These are phyloP conservation scores for Meganola albula DNA, from an alignment of 2,888 invertebrate genomes.

Conservation along the genomic window DNA sequence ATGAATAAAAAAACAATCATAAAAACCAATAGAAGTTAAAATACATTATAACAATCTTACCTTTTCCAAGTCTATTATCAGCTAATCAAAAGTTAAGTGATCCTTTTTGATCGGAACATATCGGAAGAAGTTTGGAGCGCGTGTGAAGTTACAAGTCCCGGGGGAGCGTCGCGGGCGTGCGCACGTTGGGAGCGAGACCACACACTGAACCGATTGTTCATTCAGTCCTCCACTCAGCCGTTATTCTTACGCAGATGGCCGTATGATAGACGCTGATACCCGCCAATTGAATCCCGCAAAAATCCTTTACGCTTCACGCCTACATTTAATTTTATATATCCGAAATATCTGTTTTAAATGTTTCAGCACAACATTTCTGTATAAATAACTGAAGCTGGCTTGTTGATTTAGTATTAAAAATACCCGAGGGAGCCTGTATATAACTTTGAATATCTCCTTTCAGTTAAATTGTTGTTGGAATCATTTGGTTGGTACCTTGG, in stretches of 20 bases:
- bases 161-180: conserved; percentile 45
- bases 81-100: conserved; percentile 19
- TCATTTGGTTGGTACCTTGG: conserved; percentile 5
- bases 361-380: conserved; percentile 12
- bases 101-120: conserved; percentile 10
- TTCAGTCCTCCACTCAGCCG: conserved; percentile 60
- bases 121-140: conserved; percentile 35
- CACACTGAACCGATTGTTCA: conserved; percentile 71
- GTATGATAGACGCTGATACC: conserved; percentile 51
- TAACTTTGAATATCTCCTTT: conserved; percentile 9
- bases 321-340: background rate
- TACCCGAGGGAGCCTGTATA: too few species aligned
- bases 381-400: too few species aligned
- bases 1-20: background rate
- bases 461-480: conserved; percentile 7
- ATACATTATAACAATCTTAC: conserved; percentile 12
- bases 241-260: conserved; percentile 74
- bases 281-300: conserved; percentile 27
- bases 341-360: background rate
- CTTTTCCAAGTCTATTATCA: conserved; percentile 18
- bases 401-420: too few species aligned
- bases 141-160: conserved; percentile 48
- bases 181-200: conserved; percentile 51
- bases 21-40: conserved; percentile 2
- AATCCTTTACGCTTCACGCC: conserved; percentile 4